Evolutionary conservation across 2,113 vertebrate genomes (phyloP), one percentile per base, ranked within the genome.

Genomic region (Leucopsar rothschildi): DNA sequence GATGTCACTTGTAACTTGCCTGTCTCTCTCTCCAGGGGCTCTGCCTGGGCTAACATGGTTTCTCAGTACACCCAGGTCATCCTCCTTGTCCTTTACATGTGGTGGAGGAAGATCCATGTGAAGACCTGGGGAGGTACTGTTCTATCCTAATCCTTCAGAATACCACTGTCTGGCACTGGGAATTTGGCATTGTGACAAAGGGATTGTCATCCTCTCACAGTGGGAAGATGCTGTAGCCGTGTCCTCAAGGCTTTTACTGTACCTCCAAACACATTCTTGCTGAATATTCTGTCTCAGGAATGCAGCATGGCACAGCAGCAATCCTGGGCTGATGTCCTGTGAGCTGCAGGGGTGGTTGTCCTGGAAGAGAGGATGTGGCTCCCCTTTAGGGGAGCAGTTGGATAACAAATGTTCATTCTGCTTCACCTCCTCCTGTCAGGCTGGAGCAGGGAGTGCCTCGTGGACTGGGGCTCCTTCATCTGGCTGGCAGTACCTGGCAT

Each of bases 121-220:
- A 86, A 97, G 77, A 99, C 99, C 11, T 99, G 99, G 99, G 98
- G 95, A 98, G 99, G 99, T 99, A 96, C 83, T 28, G 28, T n/a
- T 73, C 25, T 12, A 4, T 22, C 25, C 69, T 37, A 15, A 40
- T 33, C 57, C 56, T 75, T 93, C 50, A 28, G 9, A 65, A 28
- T 3, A 47, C 11, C n/a, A n/a, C n/a, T n/a, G n/a, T 40, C 53
- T 61, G 37, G 6, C 55, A n/a, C 44, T 79, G 85, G 44, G 53
- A 45, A 52, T 56, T 17, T 64, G 45, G 27, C 29, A 28, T 12
- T 24, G 57, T 82, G 57, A 37, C 33, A 50, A 45, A 76, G 77
- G 28, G n/a, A 59, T 25, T 92, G 42, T 49, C 24, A 3, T 27
- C 13, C 56, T 53, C 76, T 92, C 21, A 25, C 0, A 0, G 27